Conservation (phyloP, 2,888 invertebrate genomes). For the Proisotoma minuta region DNA sequence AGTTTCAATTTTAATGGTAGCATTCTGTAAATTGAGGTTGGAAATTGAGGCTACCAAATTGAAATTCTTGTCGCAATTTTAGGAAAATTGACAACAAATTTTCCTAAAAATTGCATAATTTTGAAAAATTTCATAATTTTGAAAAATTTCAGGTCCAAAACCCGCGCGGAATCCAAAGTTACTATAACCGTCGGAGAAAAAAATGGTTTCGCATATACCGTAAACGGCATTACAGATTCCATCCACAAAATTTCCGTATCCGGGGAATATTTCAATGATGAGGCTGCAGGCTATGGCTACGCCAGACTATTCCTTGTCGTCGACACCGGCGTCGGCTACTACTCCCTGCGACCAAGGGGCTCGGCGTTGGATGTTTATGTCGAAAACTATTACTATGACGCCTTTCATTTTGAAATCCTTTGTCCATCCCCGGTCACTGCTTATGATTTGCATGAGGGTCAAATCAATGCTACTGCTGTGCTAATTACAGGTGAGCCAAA, state of each 20-base stretch:
- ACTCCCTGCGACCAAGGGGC: conserved; percentile 23
- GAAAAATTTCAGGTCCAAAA: too few relatives aligned
- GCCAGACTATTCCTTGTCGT: conserved; percentile 29
- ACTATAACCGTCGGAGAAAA: conserved; percentile 40
- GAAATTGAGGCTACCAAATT: too few relatives aligned
- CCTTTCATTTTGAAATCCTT: conserved; percentile 32
- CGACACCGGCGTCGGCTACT: conserved; percentile 29
- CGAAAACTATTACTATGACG: conserved; percentile 30
- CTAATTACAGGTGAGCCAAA: conserved; percentile 33
- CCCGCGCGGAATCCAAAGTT: conserved; percentile 24
- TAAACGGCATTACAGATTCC: conserved; percentile 33
- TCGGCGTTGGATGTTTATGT: conserved; percentile 32
- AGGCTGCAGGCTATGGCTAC: conserved; percentile 24
- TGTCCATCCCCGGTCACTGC: conserved; percentile 32
- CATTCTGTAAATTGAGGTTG: too few relatives aligned
- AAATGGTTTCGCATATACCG: conserved; percentile 35
- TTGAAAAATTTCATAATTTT: too few relatives aligned
- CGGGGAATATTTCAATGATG: conserved; percentile 41
- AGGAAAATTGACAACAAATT: too few relatives aligned
- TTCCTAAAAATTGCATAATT: too few relatives aligned
- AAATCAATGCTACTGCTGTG: conserved; percentile 33
- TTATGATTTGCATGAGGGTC: conserved; percentile 32
- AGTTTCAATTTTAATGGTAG: too few relatives aligned
- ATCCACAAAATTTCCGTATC: conserved; percentile 34
- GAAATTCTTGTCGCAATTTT: too few relatives aligned